phyloP scores from a whole-genome alignment of 2,797 vertebrate genomes.

The Podarcis lilfordi region DNA sequence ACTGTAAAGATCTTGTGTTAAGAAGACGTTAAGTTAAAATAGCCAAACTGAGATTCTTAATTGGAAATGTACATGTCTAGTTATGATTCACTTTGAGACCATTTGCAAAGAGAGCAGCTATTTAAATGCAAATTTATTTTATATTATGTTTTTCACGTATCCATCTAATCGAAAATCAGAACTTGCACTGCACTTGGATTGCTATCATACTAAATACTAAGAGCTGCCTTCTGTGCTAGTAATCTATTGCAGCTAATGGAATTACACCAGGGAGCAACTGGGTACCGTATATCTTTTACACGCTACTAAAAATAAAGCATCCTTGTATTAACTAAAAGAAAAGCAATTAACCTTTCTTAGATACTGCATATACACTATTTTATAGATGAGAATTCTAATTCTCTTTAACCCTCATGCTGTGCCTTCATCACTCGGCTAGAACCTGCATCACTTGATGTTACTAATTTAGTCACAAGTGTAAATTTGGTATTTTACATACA shows the following conservation, averaged over 20 bases:
- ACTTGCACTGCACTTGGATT: constrained; percentile 54
- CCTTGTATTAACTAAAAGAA: constrained; percentile 31
- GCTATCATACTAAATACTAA: constrained; percentile 65
- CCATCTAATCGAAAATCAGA: constrained; percentile 50
- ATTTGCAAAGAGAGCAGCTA: constrained; percentile 58
- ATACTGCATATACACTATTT: background rate
- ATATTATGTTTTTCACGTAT: constrained; percentile 57
- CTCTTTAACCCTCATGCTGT: constrained; percentile 24
- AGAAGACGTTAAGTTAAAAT: constrained; percentile 72
- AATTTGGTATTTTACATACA: constrained; percentile 25
- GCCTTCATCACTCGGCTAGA: background rate
- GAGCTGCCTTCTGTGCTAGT: background rate
- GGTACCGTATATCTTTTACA: background rate
- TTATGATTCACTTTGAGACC: constrained; percentile 64
- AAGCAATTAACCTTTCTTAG: constrained; percentile 37
- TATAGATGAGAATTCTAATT: constrained; percentile 21
- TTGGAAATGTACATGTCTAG: constrained; percentile 70
- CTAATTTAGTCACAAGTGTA: constrained; percentile 31
- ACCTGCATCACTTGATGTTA: constrained; percentile 7
- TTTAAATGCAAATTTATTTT: constrained; percentile 73
- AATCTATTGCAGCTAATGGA: constrained; percentile 36
- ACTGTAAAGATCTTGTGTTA: constrained; percentile 69
- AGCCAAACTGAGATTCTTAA: constrained; percentile 74
- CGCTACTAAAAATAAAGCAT: constrained; percentile 21
- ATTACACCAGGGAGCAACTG: constrained; percentile 16